Evolutionary conservation across 2,797 vertebrate genomes (phyloP).

Genomic region (Neomorphus geoffroyi): DNA sequence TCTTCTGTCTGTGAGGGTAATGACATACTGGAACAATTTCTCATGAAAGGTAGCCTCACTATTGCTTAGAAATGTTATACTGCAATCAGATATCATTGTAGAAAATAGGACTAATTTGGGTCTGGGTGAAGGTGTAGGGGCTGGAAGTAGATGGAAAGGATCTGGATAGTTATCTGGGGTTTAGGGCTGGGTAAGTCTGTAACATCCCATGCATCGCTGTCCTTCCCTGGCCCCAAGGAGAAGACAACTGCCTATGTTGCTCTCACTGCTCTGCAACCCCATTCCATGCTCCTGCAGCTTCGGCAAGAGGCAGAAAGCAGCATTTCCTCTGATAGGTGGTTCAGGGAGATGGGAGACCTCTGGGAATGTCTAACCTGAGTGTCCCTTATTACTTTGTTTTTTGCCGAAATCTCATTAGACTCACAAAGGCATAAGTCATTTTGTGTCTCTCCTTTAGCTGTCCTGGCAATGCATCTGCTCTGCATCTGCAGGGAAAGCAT

Average conservation of each 20-base stretch:
- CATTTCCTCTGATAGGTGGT: neutral
- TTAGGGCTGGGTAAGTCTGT: neutral
- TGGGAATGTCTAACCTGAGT: neutral
- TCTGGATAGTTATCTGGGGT: conserved; percentile 2
- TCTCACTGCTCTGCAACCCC: neutral
- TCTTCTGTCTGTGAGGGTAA: conserved; percentile 58
- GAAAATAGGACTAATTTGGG: neutral
- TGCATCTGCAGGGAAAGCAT: neutral
- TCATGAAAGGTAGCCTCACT: conserved; percentile 29
- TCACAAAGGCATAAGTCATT: neutral
- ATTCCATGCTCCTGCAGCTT: neutral
- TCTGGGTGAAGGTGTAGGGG: conserved; percentile 24
- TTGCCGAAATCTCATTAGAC: neutral
- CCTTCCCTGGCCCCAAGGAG: conserved; percentile 12
- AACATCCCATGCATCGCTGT: neutral
- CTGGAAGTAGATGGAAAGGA: neutral
- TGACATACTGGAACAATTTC: conserved; percentile 43
- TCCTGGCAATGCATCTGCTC: neutral
- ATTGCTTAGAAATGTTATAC: neutral
- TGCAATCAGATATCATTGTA: neutral
- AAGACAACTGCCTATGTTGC: neutral
- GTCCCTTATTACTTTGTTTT: neutral
- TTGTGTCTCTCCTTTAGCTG: neutral
- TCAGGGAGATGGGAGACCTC: neutral
- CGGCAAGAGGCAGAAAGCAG: neutral